phyloP scores from a whole-genome alignment of 2,888 invertebrate species.

The Iphiclides podalirius region DNA sequence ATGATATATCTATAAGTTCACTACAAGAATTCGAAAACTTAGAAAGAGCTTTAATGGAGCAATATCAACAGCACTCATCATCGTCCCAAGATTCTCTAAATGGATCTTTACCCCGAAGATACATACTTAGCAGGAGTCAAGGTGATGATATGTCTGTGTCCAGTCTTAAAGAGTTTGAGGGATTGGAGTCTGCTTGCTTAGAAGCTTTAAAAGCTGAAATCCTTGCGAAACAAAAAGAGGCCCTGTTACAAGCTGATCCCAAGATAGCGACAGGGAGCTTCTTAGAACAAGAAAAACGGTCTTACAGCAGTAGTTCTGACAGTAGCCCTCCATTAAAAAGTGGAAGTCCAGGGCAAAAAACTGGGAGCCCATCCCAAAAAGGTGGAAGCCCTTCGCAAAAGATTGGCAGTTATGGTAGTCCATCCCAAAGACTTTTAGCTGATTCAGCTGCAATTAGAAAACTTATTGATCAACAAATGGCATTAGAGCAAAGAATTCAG shows the following conservation, averaged over 20 bases:
- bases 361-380: slow-evolving; percentile 72
- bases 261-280: slow-evolving; percentile 71
- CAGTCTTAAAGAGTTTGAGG: slow-evolving; percentile 95
- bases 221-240: slow-evolving; percentile 92
- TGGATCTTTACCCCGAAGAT: slow-evolving; percentile 88
- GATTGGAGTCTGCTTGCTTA: slow-evolving; percentile 91
- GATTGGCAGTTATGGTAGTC: slow-evolving; percentile 67
- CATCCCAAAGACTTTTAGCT: slow-evolving; percentile 67
- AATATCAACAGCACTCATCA: slow-evolving; percentile 84
- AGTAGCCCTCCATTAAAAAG: slow-evolving; percentile 77
- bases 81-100: slow-evolving; percentile 93
- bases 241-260: slow-evolving; percentile 82
- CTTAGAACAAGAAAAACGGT: slow-evolving; percentile 73
- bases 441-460: slow-evolving; percentile 73
- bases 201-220: slow-evolving; percentile 91
- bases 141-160: slow-evolving; percentile 92
- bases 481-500: slow-evolving; percentile 63
- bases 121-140: slow-evolving; percentile 85
- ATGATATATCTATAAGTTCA: slow-evolving; percentile 95
- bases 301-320: slow-evolving; percentile 80
- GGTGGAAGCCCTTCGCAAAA: slow-evolving; percentile 72
- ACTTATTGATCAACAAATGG: slow-evolving; percentile 73
- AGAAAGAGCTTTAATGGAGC: slow-evolving; percentile 92
- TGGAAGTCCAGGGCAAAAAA: slow-evolving; percentile 55
- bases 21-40: slow-evolving; percentile 96